phyloP scores from a whole-genome alignment of 1,140 invertebrate species.

The Pantala flavescens region DNA sequence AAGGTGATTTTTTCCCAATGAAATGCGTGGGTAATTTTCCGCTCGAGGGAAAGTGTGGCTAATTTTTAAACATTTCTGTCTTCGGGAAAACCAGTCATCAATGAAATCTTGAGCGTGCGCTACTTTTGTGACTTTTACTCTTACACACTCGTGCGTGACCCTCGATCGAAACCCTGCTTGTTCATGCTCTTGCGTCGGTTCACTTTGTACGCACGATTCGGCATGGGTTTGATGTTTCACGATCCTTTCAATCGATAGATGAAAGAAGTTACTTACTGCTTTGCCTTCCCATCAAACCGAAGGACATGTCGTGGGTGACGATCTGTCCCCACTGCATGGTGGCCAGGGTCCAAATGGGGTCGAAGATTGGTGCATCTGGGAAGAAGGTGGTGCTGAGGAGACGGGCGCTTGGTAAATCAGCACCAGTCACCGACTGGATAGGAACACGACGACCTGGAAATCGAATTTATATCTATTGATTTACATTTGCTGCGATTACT shows the following conservation, averaged over 20 bases:
- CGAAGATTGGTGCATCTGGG: constrained; percentile 48
- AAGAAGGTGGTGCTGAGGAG: constrained; percentile 58
- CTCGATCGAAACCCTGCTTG: too few species aligned
- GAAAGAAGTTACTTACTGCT: constrained; percentile 45
- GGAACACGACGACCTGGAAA: constrained; percentile 51
- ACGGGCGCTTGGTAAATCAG: constrained; percentile 54
- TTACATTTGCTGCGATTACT: not conserved
- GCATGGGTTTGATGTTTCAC: not conserved
- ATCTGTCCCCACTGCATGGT: constrained; percentile 83
- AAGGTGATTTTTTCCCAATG: too few species aligned
- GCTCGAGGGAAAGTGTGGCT: too few species aligned
- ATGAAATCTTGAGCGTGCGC: too few species aligned
- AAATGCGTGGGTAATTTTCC: too few species aligned
- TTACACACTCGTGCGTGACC: too few species aligned
- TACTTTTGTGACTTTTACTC: too few species aligned
- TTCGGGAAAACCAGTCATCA: too few species aligned
- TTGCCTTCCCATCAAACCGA: constrained; percentile 58
- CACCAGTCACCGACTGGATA: constrained; percentile 42
- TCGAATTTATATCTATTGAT: constrained; percentile 2
- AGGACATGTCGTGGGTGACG: constrained; percentile 75
- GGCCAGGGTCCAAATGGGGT: constrained; percentile 59
- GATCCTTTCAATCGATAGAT: not conserved
- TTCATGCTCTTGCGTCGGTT: too few species aligned
- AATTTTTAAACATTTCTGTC: too few species aligned
- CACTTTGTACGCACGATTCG: too few species aligned